Base-by-base conservation (phyloP, 2,888 invertebrate genomes). In the Esperia sulphurella region DNA sequence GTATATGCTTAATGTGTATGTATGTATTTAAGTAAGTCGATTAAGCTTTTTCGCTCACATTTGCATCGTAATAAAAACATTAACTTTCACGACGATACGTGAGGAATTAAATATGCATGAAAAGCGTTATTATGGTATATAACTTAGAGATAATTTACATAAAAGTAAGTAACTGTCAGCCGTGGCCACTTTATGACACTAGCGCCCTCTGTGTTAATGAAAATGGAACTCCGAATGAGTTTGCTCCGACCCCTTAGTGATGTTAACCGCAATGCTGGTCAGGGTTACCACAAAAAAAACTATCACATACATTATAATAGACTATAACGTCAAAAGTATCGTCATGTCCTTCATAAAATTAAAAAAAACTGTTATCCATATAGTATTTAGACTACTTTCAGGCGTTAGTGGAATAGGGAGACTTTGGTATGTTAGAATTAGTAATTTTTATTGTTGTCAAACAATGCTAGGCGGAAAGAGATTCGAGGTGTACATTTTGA, bases 151-250 rank as follows among this genome's bases (percentile, higher is more conserved):
- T 8, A 31, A 63, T 61, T 63, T 61, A 55, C 59, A 63, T 66
- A 59, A 59, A 58, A 52, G 57, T 59, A 61, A 60, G 58, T 59
- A 58, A 63, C 57, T 56, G 59, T 60, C 59, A 55, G 53, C 48
- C 47, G 50, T 56, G 59, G 57, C 64, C 59, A 60, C 63, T 63
- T 65, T 63, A 68, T 60, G 65, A 61, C 64, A 65, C 74, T 66
- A 65, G 60, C 63, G 61, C 63, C 65, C 61, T 63, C 67, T 61
- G 50, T 59, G 53, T 50, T 66, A 71, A 71, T 65, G 69, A 67
- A 71, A 73, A 68, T 59, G 59, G 63, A 65, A 66, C 56, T 61
- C 55, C 59, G 45, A 52, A 61, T 51, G 61, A 63, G 71, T 68
- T 64, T 61, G 65, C 21, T 63, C 60, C 61, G 50, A 54, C 64